Base-by-base conservation (phyloP, 2,797 vertebrate species). In the Lycodopsis pacificus region DNA sequence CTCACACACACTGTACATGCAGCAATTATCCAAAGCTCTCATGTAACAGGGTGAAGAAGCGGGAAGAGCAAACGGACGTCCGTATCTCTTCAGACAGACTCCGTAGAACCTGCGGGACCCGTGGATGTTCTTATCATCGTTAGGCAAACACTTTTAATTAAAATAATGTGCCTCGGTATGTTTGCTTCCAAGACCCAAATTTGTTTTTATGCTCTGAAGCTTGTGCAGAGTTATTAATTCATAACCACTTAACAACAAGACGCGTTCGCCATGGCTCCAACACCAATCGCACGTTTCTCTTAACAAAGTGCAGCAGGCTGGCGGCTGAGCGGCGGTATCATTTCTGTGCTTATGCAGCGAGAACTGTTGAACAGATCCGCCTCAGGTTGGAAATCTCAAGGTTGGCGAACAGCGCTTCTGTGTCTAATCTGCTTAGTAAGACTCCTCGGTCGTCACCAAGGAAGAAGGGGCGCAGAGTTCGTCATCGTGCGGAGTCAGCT, bases 131-230 rank as follows among this genome's bases (percentile, higher is more conserved):
- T 83, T 81, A 62, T 85, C 53, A 53, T 80, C 44, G 7, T 65
- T 53, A 34, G 42, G 34, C 69, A 84, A 83, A 82, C 61, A 63
- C 53, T 77, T 71, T 80, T 73, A 63, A 91, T 89, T 80, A 86
- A 86, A 81, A 75, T 38, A 77, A 67, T 53, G 40, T 11, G 68
- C 54, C 75, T 71, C 30, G 30, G 32, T 58, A 10, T 65, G 49
- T 84, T 87, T 76, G 49, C 73, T 83, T 82, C 46, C 30, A 5
- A 77, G 68, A 79, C 30, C 4, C 42, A 73, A 70, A 82, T 89
- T 88, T 68, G 65, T 79, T 85, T 82, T 74, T 13, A 46, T 67
- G 51, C 79, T 38, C 62, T 9, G 5, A 57, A 54, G 69, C 78
- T 66, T 27, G 36, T 48, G 64, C 22, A 13, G 20, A 77, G 78